These are phyloP conservation scores for Seladonia tumulorum DNA, from an alignment of 2,888 invertebrate species.

Conservation along the genomic window DNA sequence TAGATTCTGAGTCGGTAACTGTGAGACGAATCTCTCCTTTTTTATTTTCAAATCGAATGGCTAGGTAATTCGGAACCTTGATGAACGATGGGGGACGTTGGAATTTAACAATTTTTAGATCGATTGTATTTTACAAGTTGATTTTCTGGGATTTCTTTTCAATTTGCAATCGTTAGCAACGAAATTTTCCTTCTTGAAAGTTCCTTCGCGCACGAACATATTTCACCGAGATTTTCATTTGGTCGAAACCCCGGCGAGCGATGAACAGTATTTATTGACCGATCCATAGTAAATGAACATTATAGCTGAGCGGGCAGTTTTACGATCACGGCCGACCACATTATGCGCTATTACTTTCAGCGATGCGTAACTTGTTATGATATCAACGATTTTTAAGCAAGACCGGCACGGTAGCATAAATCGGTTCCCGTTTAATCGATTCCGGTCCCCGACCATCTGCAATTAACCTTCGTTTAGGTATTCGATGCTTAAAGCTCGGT, in stretches of 20 bases:
- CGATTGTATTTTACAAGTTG: no score
- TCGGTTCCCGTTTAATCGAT: neutral
- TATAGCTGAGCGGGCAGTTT: neutral
- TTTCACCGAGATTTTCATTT: neutral
- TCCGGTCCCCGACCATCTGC: neutral
- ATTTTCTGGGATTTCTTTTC: no score
- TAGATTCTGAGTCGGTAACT: neutral
- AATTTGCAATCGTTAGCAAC: no score
- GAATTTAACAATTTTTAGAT: no score
- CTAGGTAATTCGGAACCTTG: no score
- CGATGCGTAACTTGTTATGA: neutral
- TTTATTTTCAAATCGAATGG: neutral
- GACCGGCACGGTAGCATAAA: neutral
- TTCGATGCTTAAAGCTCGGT: constrained; percentile 14
- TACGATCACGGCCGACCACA: neutral
- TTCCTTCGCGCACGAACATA: neutral
- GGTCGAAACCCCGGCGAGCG: no score
- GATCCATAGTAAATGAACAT: neutral
- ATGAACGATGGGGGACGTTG: neutral
- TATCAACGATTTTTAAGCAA: neutral
- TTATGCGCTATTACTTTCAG: neutral
- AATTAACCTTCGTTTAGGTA: constrained; percentile 12
- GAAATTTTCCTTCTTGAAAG: no score
- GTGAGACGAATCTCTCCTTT: neutral
- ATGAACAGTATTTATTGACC: neutral